A percentile compares a stretch with the other conserved stretches of the same genome.
These are phyloP conservation scores for Trachurus trachurus DNA, from an alignment of 2,797 vertebrate species.

Conservation along the genomic window DNA sequence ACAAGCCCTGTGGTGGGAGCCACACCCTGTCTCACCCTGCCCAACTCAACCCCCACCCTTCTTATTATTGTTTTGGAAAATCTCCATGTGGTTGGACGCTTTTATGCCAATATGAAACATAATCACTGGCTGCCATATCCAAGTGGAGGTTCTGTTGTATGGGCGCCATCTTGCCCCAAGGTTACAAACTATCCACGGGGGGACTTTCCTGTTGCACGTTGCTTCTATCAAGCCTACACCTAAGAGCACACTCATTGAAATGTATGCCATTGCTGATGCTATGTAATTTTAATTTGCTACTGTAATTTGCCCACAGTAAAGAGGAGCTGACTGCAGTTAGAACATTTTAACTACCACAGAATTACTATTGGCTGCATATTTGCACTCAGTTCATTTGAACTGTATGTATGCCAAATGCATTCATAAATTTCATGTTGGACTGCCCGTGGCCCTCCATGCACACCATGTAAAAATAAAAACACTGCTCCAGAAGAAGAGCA, in stretches of 20 bases:
- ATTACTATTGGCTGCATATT: slow-evolving; percentile 52
- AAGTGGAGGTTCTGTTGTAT: slow-evolving; percentile 59
- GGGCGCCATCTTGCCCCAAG: slow-evolving; percentile 57
- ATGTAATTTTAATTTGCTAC: slow-evolving; percentile 56
- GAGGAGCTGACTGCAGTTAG: slow-evolving; percentile 47
- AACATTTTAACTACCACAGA: slow-evolving; percentile 43
- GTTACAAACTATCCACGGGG: slow-evolving; percentile 44
- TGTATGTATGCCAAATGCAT: slow-evolving; percentile 61
- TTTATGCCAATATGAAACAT: slow-evolving; percentile 60
- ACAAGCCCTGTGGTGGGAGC: slow-evolving; percentile 54
- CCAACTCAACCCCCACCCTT: slow-evolving; percentile 50
- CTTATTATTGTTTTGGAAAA: slow-evolving; percentile 69
- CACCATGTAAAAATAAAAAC: slow-evolving; percentile 72
- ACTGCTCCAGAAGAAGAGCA: slow-evolving; percentile 56
- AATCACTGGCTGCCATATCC: slow-evolving; percentile 64
- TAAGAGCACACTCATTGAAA: slow-evolving; percentile 46
- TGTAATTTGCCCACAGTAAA: slow-evolving; percentile 53
- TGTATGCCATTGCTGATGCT: slow-evolving; percentile 47
- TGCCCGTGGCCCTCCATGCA: slow-evolving; percentile 56
- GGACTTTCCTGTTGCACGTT: slow-evolving; percentile 61
- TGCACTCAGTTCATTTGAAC: slow-evolving; percentile 58
- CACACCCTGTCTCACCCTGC: slow-evolving; percentile 60
- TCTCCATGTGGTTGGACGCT: slow-evolving; percentile 56
- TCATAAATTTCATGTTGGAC: slow-evolving; percentile 69
- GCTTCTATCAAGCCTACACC: slow-evolving; percentile 42